Evolutionary conservation across 2,113 vertebrate genomes (phyloP).

Genomic region (Colossoma macropomum): DNA sequence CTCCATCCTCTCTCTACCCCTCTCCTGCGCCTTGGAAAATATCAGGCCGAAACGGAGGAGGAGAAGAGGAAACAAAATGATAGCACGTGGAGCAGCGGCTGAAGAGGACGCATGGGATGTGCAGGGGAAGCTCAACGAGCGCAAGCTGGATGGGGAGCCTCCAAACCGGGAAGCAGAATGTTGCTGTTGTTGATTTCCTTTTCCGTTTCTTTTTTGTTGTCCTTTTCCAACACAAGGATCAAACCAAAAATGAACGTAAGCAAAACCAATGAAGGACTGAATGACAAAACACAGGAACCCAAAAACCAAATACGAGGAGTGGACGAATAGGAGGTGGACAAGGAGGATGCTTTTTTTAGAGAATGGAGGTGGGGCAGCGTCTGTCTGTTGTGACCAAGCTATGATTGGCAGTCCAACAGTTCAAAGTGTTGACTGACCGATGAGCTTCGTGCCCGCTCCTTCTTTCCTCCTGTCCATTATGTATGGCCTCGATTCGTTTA

Average conservation of each 20-base stretch:
- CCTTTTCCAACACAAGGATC: slow-evolving; percentile 51
- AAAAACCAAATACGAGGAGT: slow-evolving; percentile 78
- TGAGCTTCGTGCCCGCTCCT: slow-evolving; percentile 47
- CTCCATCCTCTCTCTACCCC: slow-evolving; percentile 65
- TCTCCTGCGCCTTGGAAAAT: slow-evolving; percentile 70
- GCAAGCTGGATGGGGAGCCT: slow-evolving; percentile 57
- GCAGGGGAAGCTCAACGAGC: slow-evolving; percentile 50
- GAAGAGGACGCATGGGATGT: slow-evolving; percentile 49
- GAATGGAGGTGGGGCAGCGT: slow-evolving; percentile 54
- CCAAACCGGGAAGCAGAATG: slow-evolving; percentile 20
- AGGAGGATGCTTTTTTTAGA: slow-evolving; percentile 48
- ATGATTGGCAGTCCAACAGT: slow-evolving; percentile 56
- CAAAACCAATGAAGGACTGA: slow-evolving; percentile 76
- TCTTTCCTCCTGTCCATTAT: slow-evolving; percentile 62
- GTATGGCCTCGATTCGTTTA: slow-evolving; percentile 63
- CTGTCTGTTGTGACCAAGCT: slow-evolving; percentile 60
- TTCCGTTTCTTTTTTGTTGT: slow-evolving; percentile 21
- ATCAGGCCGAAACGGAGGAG: slow-evolving; percentile 63
- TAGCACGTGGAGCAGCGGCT: slow-evolving; percentile 60
- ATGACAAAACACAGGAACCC: slow-evolving; percentile 76
- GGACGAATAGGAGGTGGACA: slow-evolving; percentile 66
- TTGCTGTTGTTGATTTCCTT: background rate
- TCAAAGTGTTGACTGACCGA: slow-evolving; percentile 67
- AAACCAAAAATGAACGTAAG: slow-evolving; percentile 75
- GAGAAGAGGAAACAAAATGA: slow-evolving; percentile 57